Evolutionary conservation across 30 jellyfish, hydroid and myxozoan species (phyloP).

Genomic region (Euphysa ruthae): DNA sequence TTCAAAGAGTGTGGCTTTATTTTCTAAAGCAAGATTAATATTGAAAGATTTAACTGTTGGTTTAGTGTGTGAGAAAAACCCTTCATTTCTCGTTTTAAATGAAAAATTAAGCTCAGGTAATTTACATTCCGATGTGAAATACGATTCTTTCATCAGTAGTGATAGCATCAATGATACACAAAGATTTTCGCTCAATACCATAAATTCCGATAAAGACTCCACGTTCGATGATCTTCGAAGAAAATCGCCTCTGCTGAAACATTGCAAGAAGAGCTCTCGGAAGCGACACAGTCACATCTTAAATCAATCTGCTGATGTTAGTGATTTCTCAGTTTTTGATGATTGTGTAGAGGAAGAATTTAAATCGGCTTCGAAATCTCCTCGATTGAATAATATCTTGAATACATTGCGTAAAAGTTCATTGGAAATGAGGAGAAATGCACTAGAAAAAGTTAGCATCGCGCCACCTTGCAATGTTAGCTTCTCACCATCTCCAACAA

Average conservation of each 20-base stretch:
- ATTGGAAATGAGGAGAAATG: too few relatives aligned
- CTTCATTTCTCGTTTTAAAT: too few relatives aligned
- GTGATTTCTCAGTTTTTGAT: not conserved
- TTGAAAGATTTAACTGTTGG: too few relatives aligned
- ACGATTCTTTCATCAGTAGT: too few relatives aligned
- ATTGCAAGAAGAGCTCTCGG: conserved; percentile 15
- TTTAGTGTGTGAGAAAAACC: too few relatives aligned
- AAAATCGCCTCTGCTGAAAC: conserved; percentile 17
- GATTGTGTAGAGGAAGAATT: too few relatives aligned
- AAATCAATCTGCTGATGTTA: too few relatives aligned
- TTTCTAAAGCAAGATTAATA: too few relatives aligned
- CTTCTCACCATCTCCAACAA: not conserved
- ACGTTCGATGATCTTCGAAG: not conserved
- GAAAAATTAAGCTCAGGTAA: too few relatives aligned
- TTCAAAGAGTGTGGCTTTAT: too few relatives aligned
- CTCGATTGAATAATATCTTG: not conserved
- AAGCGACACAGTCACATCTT: not conserved
- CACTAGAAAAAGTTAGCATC: not conserved
- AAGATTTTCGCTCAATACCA: not conserved
- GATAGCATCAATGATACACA: too few relatives aligned
- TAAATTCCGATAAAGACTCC: not conserved
- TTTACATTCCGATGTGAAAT: too few relatives aligned
- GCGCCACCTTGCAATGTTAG: not conserved
- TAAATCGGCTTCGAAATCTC: not conserved
- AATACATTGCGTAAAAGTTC: not conserved